Evolutionary conservation across 2,888 invertebrate species (phyloP).

Genomic region (Carabus problematicus): DNA sequence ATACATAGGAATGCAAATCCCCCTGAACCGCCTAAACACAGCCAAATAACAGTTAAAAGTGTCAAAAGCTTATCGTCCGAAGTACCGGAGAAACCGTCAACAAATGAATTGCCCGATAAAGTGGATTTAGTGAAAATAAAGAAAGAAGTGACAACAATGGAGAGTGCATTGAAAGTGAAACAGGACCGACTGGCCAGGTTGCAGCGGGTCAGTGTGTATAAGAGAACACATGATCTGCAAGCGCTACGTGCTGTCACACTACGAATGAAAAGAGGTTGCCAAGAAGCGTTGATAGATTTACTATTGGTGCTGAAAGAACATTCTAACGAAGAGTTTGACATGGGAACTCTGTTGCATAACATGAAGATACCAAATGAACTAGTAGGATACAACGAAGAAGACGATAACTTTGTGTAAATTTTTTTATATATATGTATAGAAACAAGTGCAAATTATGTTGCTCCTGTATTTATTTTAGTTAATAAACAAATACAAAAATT

Average conservation of each 20-base stretch:
- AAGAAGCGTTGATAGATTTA: slow-evolving; percentile 62
- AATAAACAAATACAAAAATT: slow-evolving; percentile 25
- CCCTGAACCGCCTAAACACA: not conserved
- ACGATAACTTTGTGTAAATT: slow-evolving; percentile 59
- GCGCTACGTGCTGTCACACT: slow-evolving; percentile 62
- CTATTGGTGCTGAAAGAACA: slow-evolving; percentile 60
- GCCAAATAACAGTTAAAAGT: not conserved
- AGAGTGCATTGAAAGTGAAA: slow-evolving; percentile 44
- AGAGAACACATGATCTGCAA: slow-evolving; percentile 58
- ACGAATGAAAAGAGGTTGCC: slow-evolving; percentile 65
- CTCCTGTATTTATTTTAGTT: slow-evolving; percentile 28
- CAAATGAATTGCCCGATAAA: slow-evolving; percentile 6
- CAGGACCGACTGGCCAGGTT: slow-evolving; percentile 45
- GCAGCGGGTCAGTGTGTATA: slow-evolving; percentile 48
- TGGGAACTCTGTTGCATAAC: slow-evolving; percentile 60
- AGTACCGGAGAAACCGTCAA: too few relatives aligned
- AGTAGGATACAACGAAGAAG: slow-evolving; percentile 63
- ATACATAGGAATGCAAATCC: slow-evolving; percentile 8
- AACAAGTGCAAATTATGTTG: slow-evolving; percentile 51
- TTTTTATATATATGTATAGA: not conserved
- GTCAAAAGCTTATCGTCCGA: too few relatives aligned
- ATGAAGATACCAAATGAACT: slow-evolving; percentile 62
- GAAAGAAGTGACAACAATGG: slow-evolving; percentile 12
- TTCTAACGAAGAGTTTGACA: slow-evolving; percentile 59
- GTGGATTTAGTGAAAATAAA: not conserved